These are phyloP conservation scores for Hormaphis cornu DNA, from an alignment of 1,140 invertebrate species.

Conservation along the genomic window DNA sequence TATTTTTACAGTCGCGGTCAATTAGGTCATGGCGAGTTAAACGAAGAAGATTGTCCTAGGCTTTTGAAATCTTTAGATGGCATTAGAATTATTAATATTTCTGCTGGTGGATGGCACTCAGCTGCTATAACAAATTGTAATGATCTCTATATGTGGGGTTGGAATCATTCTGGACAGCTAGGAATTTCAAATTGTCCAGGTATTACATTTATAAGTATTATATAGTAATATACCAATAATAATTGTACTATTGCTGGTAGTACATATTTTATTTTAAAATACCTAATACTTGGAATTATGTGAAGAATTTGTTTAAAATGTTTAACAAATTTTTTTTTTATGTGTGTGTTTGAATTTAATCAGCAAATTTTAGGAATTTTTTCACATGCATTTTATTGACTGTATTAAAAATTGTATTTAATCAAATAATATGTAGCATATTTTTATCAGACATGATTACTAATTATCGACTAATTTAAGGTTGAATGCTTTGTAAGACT, in stretches of 20 bases:
- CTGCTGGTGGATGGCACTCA: conserved; percentile 77
- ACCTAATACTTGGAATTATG: too few species aligned
- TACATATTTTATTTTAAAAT: too few species aligned
- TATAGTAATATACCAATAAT: too few species aligned
- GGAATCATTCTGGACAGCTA: conserved; percentile 73
- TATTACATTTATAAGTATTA: neutral
- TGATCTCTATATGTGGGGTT: conserved; percentile 71
- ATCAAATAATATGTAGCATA: neutral
- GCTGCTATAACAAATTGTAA: conserved; percentile 57
- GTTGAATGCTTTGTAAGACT: conserved; percentile 11
- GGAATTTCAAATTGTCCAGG: conserved; percentile 48
- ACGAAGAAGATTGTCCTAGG: conserved; percentile 51
- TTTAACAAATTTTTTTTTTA: too few species aligned
- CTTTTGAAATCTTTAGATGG: conserved; percentile 63
- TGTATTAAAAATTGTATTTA: neutral
- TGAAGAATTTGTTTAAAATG: too few species aligned
- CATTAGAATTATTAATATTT: conserved; percentile 54
- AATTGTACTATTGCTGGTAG: too few species aligned
- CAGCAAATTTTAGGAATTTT: neutral
- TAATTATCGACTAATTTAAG: neutral
- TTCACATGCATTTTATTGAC: neutral
- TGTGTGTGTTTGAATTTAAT: too few species aligned
- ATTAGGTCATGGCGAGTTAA: conserved; percentile 63
- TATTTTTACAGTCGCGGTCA: conserved; percentile 60
- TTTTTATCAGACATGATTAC: neutral